Percentiles rank a stretch among this genome's conserved stretches.
Evolutionary conservation across 2,888 invertebrate species (phyloP).

Genomic region (Synergus itoensis): DNA sequence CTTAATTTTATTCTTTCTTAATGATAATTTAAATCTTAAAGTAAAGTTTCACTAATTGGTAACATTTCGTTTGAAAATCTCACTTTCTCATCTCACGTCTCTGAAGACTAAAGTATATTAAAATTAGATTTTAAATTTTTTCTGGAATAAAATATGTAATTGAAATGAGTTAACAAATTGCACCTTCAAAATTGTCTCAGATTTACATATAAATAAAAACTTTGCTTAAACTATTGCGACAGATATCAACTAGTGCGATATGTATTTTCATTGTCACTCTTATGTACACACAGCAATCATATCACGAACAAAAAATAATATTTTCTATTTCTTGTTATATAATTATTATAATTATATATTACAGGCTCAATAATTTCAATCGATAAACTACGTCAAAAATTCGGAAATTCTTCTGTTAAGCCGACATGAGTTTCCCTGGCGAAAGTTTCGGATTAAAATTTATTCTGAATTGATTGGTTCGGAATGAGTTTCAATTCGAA

Average conservation of each 20-base stretch:
- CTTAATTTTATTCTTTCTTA: neutral
- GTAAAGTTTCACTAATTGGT: neutral
- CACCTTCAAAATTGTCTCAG: neutral
- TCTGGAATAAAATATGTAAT: neutral
- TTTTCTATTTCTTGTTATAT: neutral
- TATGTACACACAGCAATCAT: slow-evolving; percentile 20
- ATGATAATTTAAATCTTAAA: neutral
- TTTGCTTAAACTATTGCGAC: neutral
- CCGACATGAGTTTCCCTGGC: neutral
- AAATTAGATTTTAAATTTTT: neutral
- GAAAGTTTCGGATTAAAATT: too few species aligned
- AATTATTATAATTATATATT: neutral
- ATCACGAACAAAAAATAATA: slow-evolving; percentile 8
- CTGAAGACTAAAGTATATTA: neutral
- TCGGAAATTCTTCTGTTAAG: neutral
- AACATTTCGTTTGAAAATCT: neutral
- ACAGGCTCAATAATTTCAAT: too few species aligned
- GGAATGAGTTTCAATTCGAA: too few species aligned
- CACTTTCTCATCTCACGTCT: slow-evolving; percentile 1
- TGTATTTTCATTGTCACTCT: neutral
- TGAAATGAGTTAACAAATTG: neutral
- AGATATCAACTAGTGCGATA: neutral
- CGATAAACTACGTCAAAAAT: neutral
- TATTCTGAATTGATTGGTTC: too few species aligned
- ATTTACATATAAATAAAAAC: neutral